Conservation (phyloP, 2,888 invertebrate genomes). For the Caenorhabditis sp. region DNA sequence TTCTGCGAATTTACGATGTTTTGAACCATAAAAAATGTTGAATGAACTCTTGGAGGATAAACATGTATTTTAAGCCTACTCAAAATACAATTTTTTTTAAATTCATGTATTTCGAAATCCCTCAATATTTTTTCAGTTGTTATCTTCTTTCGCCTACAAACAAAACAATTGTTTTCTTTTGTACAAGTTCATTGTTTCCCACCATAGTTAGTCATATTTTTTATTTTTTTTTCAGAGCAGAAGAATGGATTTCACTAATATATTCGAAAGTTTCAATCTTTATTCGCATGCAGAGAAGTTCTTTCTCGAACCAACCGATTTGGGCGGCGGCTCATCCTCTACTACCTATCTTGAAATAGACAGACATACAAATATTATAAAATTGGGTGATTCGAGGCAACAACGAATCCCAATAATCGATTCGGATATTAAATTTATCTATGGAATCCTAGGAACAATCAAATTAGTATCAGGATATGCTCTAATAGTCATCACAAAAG, state of each 20-base stretch:
- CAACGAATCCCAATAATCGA: conserved; percentile 60
- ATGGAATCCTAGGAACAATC: conserved; percentile 67
- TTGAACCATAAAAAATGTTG: too few relatives aligned
- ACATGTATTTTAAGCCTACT: too few relatives aligned
- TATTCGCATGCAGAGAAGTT: conserved; percentile 63
- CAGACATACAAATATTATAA: conserved; percentile 46
- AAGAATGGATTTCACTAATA: not conserved
- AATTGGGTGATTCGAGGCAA: conserved; percentile 42
- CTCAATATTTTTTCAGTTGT: too few relatives aligned
- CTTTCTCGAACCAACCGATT: conserved; percentile 63
- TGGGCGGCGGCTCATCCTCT: conserved; percentile 54
- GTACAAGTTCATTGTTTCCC: not conserved
- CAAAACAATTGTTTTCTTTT: not conserved
- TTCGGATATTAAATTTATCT: conserved; percentile 62
- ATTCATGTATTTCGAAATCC: too few relatives aligned
- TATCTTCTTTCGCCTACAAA: too few relatives aligned
- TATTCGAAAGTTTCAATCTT: conserved; percentile 56
- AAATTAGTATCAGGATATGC: conserved; percentile 64
- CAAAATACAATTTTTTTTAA: too few relatives aligned
- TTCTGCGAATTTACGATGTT: not conserved
- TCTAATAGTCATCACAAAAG: conserved; percentile 62
- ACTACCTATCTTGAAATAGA: conserved; percentile 63
- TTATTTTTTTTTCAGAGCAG: not conserved
- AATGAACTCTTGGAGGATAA: too few relatives aligned
- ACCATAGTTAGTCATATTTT: not conserved